Evolutionary conservation across 2,888 invertebrate species (phyloP).

Genomic region (Platerodrilus igneus): DNA sequence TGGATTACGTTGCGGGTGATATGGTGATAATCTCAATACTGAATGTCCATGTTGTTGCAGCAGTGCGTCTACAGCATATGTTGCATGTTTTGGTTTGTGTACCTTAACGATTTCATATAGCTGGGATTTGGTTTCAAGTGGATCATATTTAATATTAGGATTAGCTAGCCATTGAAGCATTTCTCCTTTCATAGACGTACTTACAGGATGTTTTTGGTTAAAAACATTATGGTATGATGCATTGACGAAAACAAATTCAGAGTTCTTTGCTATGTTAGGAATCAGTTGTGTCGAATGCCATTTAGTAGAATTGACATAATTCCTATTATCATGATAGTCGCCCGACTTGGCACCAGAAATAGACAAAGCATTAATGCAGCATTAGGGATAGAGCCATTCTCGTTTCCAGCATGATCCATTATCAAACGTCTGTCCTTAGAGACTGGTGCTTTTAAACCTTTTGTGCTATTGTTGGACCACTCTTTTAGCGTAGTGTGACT

Average conservation of each 20-base stretch:
- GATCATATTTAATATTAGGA: slow-evolving; percentile 7
- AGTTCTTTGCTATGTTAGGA: slow-evolving; percentile 31
- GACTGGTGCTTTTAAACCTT: too few relatives aligned
- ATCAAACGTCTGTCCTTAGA: too few relatives aligned
- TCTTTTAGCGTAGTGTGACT: too few relatives aligned
- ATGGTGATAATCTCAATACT: slow-evolving; percentile 17
- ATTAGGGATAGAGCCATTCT: too few relatives aligned
- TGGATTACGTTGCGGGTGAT: slow-evolving; percentile 16
- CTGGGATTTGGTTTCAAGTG: slow-evolving; percentile 6
- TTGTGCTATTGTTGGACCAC: too few relatives aligned
- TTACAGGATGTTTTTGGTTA: slow-evolving; percentile 6
- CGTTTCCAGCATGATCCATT: too few relatives aligned
- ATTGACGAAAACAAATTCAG: slow-evolving; percentile 24
- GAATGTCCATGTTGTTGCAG: slow-evolving; percentile 8
- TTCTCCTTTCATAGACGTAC: slow-evolving; percentile 7
- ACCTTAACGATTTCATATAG: slow-evolving; percentile 11
- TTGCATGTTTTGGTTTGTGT: slow-evolving; percentile 5
- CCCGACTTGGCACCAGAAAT: too few relatives aligned
- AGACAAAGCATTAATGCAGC: too few relatives aligned
- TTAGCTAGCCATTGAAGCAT: slow-evolving; percentile 15
- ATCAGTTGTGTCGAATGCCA: slow-evolving; percentile 31
- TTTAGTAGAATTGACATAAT: slow-evolving; percentile 32
- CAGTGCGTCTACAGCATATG: slow-evolving; percentile 12
- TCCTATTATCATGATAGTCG: too few relatives aligned
- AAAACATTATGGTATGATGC: slow-evolving; percentile 32